These are phyloP conservation scores for Philotrypesis tridentata DNA, from an alignment of 1,140 invertebrate genomes.

Conservation along the genomic window DNA sequence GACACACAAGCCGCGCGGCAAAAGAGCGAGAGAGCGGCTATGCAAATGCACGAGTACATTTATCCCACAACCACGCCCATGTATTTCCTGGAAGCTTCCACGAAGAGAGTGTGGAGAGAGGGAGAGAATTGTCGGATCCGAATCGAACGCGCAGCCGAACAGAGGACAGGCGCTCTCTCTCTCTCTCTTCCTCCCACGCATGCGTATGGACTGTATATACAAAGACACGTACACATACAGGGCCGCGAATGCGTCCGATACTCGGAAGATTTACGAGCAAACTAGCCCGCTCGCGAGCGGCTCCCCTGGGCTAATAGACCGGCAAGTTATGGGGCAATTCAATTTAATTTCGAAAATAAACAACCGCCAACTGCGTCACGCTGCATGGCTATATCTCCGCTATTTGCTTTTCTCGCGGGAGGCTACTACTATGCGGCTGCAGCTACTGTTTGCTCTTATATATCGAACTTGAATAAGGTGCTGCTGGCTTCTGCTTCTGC, in stretches of 20 bases:
- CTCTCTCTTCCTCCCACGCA: slow-evolving; percentile 50
- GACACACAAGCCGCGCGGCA: background rate
- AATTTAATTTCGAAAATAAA: slow-evolving; percentile 72
- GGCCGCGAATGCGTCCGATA: slow-evolving; percentile 57
- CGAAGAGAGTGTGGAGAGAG: background rate
- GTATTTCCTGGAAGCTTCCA: slow-evolving; percentile 69
- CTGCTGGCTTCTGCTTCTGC: background rate
- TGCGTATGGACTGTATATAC: background rate
- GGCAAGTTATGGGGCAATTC: slow-evolving; percentile 70
- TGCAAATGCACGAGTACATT: slow-evolving; percentile 70
- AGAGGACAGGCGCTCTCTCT: background rate
- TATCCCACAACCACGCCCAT: slow-evolving; percentile 70
- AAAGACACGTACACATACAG: slow-evolving; percentile 35
- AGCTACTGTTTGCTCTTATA: background rate
- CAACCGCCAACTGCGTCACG: slow-evolving; percentile 55
- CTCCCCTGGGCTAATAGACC: slow-evolving; percentile 68
- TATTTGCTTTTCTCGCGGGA: background rate
- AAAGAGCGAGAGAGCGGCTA: slow-evolving; percentile 62
- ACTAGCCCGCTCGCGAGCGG: slow-evolving; percentile 56
- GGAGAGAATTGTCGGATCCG: slow-evolving; percentile 60
- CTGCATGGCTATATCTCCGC: background rate
- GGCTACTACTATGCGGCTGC: background rate
- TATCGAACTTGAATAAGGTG: background rate
- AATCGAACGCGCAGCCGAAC: slow-evolving; percentile 61
- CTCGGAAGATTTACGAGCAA: slow-evolving; percentile 69